Conservation (phyloP, 2,797 vertebrate species). For the Chiroxiphia lanceolata region DNA sequence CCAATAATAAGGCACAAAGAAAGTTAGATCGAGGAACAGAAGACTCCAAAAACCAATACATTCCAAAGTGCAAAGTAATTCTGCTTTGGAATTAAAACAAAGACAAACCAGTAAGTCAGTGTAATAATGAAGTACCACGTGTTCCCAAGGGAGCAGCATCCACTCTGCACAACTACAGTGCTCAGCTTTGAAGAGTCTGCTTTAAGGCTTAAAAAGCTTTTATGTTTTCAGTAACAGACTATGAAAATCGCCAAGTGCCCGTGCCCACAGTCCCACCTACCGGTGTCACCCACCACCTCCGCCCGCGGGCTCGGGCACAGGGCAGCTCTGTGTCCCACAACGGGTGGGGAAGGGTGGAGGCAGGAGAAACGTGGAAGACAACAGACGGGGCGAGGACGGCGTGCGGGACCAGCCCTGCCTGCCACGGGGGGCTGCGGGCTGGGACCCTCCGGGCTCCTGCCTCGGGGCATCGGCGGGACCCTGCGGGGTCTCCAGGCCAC, state of each 20-base stretch:
- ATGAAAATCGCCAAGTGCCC: rapidly evolving
- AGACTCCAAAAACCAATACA: not conserved
- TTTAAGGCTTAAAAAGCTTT: not conserved
- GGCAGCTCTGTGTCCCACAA: not conserved
- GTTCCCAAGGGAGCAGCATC: not conserved
- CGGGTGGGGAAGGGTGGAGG: not conserved
- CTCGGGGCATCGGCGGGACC: not conserved
- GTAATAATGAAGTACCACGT: rapidly evolving
- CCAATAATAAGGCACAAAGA: not conserved
- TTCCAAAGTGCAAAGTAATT: not conserved
- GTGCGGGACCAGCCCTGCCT: not conserved
- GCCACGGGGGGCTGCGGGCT: not conserved
- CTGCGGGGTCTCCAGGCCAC: not conserved
- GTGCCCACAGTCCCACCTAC: not conserved
- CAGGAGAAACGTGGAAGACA: not conserved
- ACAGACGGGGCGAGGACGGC: not conserved
- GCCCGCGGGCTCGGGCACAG: not conserved
- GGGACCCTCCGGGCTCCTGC: not conserved
- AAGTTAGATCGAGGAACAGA: not conserved
- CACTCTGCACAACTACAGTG: rapidly evolving
- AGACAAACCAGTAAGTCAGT: not conserved
- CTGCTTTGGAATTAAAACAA: not conserved
- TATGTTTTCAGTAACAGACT: rapidly evolving
- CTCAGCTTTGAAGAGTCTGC: not conserved
- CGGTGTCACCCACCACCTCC: not conserved